Percentiles rank a stretch among this genome's conserved stretches.
phyloP scores from a whole-genome alignment of 2,113 vertebrate species.

The Pelecanoides urinatrix region DNA sequence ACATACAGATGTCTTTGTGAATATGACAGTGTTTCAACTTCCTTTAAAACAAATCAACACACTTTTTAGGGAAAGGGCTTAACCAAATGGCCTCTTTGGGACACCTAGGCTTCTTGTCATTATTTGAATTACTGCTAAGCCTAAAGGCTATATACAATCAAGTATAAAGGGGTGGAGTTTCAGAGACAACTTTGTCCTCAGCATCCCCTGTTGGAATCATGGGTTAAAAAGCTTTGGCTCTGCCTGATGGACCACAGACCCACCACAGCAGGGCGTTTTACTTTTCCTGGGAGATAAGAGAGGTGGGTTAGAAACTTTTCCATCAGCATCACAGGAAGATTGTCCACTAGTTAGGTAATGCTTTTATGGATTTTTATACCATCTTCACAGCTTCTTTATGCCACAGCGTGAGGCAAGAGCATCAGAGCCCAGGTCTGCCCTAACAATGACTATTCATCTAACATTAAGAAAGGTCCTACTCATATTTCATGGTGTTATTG shows the following conservation, averaged over 20 bases:
- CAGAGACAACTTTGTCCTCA: not conserved
- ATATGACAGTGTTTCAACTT: not conserved
- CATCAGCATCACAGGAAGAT: not conserved
- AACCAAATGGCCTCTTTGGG: not conserved
- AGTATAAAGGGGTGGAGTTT: not conserved
- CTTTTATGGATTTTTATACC: not conserved
- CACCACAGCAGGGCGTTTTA: not conserved
- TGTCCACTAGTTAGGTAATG: fast-evolving
- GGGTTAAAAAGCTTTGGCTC: not conserved
- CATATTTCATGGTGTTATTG: not conserved
- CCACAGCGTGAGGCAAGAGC: not conserved
- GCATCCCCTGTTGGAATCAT: not conserved
- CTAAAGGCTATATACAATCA: not conserved
- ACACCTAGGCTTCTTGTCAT: not conserved
- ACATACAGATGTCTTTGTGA: not conserved
- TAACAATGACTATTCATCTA: not conserved
- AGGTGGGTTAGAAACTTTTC: not conserved
- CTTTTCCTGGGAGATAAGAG: not conserved
- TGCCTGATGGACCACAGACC: not conserved
- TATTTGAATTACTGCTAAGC: not conserved
- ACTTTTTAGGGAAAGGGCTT: not conserved
- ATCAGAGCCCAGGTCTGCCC: not conserved
- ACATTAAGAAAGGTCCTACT: not conserved
- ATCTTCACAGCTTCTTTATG: not conserved
- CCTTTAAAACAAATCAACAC: not conserved